These are phyloP conservation scores for Ophioninae sp. DNA, from an alignment of 2,888 invertebrate species.

Conservation along the genomic window DNA sequence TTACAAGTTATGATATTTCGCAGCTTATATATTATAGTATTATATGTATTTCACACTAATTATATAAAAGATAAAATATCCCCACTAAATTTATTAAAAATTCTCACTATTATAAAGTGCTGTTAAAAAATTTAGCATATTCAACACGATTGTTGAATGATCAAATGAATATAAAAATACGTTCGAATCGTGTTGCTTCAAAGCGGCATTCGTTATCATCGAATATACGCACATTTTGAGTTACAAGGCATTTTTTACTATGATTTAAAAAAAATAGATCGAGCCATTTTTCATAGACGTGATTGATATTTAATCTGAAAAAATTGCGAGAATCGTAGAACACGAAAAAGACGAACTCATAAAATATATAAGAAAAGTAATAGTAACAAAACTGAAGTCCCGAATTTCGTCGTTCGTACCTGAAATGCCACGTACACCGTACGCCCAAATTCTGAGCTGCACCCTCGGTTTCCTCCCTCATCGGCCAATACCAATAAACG, in stretches of 20 bases:
- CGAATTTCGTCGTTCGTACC: neutral
- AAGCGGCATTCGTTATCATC: neutral
- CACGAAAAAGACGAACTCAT: neutral
- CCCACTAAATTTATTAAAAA: no score
- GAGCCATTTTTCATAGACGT: neutral
- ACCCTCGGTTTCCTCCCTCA: slow-evolving; percentile 39
- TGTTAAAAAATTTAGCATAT: neutral
- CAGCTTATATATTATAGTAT: no score
- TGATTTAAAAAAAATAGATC: neutral
- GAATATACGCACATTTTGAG: neutral
- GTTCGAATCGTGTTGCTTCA: neutral
- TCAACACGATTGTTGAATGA: neutral
- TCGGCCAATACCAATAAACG: slow-evolving; percentile 66
- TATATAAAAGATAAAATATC: no score
- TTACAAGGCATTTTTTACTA: neutral
- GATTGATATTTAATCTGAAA: neutral
- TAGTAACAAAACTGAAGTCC: neutral
- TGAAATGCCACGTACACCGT: slow-evolving; percentile 1
- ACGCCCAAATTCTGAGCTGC: slow-evolving; percentile 50
- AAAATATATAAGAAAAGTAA: neutral
- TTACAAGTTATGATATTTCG: no score
- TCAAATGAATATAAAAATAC: neutral
- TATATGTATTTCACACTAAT: no score
- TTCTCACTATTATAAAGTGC: no score
- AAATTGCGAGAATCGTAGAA: neutral